phyloP scores from a whole-genome alignment of 2,888 invertebrate species.

The Agrilus mali region DNA sequence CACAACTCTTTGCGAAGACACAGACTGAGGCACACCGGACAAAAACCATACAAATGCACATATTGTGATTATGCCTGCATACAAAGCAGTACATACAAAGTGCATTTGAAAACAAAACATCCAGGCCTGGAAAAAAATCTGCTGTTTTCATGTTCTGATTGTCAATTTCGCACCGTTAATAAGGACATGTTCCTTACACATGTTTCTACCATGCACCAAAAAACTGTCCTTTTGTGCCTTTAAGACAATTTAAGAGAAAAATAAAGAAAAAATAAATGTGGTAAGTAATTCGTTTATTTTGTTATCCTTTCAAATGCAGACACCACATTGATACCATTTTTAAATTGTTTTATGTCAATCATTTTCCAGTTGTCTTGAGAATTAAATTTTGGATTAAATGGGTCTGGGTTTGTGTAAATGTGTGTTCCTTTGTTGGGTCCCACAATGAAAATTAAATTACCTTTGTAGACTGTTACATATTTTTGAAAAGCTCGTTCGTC shows the following conservation, averaged over 20 bases:
- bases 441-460: conserved; percentile 58
- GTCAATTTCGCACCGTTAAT: conserved; percentile 51
- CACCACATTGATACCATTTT: conserved; percentile 50
- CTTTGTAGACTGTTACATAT: conserved; percentile 51
- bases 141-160: conserved; percentile 48
- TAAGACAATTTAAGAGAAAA: not conserved
- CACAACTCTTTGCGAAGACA: conserved; percentile 74
- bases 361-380: conserved; percentile 40
- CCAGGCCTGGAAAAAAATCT: conserved; percentile 51
- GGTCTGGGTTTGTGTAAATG: conserved; percentile 59
- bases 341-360: conserved; percentile 43
- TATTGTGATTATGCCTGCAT: conserved; percentile 70
- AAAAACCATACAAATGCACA: conserved; percentile 64
- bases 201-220: conserved; percentile 28
- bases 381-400: conserved; percentile 45
- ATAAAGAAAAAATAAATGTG: not conserved
- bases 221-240: no score
- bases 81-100: conserved; percentile 65
- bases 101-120: conserved; percentile 68
- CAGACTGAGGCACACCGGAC: conserved; percentile 62
- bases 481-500: conserved; percentile 52
- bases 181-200: conserved; percentile 47
- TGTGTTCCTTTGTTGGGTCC: conserved; percentile 53
- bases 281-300: not conserved
- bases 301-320: conserved; percentile 40